phyloP scores from a whole-genome alignment of 2,888 invertebrate genomes.

The Scrobipalpa atriplicella region DNA sequence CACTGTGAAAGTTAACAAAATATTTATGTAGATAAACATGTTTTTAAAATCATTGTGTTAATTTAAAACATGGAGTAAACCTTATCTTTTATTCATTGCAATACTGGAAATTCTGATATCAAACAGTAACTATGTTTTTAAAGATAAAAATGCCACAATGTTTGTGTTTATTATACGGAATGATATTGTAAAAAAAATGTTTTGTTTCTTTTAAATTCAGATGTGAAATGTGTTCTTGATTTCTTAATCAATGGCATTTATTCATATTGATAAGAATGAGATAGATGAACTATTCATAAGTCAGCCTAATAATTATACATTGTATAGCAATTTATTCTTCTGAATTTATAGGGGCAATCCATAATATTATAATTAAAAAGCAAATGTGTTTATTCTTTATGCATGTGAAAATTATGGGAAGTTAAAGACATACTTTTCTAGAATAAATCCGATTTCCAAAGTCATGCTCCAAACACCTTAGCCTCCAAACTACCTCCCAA shows the following conservation, averaged over 20 bases:
- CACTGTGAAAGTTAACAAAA: too few relatives aligned
- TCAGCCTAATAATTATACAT: too few relatives aligned
- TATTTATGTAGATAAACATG: background rate
- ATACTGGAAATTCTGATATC: background rate
- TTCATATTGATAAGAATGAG: too few relatives aligned
- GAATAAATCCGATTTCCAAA: too few relatives aligned
- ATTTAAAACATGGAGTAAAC: background rate
- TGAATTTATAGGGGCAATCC: too few relatives aligned
- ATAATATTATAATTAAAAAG: too few relatives aligned
- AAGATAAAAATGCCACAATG: slow-evolving; percentile 2
- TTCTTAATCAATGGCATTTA: background rate
- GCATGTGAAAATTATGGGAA: too few relatives aligned
- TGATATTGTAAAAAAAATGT: background rate
- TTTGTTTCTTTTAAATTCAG: background rate
- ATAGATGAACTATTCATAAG: too few relatives aligned
- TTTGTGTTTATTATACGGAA: slow-evolving; percentile 1
- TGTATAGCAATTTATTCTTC: too few relatives aligned
- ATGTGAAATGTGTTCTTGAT: background rate
- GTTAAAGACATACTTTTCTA: too few relatives aligned
- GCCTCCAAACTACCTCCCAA: background rate
- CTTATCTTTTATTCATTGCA: background rate
- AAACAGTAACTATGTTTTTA: slow-evolving; percentile 2
- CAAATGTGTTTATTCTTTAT: too few relatives aligned
- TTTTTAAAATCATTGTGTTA: background rate
- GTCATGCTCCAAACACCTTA: too few relatives aligned